These are phyloP conservation scores for Paramisgurnus dabryanus DNA, from an alignment of 2,113 vertebrate species.

Conservation along the genomic window DNA sequence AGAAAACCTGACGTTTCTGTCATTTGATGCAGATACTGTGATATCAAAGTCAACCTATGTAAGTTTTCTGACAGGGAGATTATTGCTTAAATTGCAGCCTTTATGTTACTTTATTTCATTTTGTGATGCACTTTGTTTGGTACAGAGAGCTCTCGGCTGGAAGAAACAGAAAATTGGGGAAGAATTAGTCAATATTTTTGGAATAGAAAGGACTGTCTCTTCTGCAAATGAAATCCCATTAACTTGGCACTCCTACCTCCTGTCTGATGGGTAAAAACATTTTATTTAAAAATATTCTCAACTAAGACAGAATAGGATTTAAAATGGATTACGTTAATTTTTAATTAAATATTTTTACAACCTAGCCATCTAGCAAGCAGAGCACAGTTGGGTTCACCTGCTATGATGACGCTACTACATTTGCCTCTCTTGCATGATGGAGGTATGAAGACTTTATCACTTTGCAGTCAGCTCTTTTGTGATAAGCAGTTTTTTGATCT, in stretches of 20 bases:
- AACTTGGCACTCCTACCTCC: slow-evolving; percentile 83
- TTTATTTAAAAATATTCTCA: neutral
- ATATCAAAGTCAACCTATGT: slow-evolving; percentile 81
- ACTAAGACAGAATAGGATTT: too few relatives aligned
- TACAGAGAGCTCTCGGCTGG: slow-evolving; percentile 73
- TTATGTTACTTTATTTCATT: neutral
- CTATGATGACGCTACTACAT: slow-evolving; percentile 72
- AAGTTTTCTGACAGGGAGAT: slow-evolving; percentile 57
- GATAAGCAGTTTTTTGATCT: neutral
- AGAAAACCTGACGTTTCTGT: slow-evolving; percentile 73
- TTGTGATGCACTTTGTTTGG: slow-evolving; percentile 16
- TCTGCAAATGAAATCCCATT: slow-evolving; percentile 54
- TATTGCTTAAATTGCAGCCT: neutral
- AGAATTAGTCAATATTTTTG: slow-evolving; percentile 74
- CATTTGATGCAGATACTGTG: slow-evolving; percentile 72
- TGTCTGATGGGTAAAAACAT: slow-evolving; percentile 80
- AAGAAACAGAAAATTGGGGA: slow-evolving; percentile 73
- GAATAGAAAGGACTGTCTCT: slow-evolving; percentile 76
- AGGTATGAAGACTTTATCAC: slow-evolving; percentile 62
- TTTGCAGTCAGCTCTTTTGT: slow-evolving; percentile 25
- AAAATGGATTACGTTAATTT: neutral
- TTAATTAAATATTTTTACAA: neutral
- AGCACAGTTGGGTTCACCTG: slow-evolving; percentile 81
- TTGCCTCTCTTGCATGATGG: slow-evolving; percentile 67
- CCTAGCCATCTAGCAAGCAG: slow-evolving; percentile 77